phyloP scores from a whole-genome alignment of 2,888 invertebrate genomes.

The Hololepta plana region DNA sequence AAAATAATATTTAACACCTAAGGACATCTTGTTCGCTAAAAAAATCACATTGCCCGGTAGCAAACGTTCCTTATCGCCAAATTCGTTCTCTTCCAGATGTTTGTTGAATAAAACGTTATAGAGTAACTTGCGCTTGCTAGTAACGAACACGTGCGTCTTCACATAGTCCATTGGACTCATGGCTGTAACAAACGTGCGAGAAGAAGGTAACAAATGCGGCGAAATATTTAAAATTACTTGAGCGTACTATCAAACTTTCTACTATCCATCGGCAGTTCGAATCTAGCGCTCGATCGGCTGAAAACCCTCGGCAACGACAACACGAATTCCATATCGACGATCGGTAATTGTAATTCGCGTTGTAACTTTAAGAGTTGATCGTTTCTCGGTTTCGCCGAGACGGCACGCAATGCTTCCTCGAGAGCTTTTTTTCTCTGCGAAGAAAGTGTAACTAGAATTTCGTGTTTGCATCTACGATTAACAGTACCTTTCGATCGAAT shows the following conservation, averaged over 20 bases:
- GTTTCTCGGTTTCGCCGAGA: constrained; percentile 19
- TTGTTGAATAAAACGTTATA: constrained; percentile 29
- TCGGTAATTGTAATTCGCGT: constrained; percentile 30
- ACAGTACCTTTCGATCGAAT: constrained; percentile 41
- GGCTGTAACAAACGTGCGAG: constrained; percentile 26
- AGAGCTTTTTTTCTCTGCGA: constrained; percentile 42
- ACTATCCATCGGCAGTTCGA: constrained; percentile 55
- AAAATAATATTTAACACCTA: constrained; percentile 13
- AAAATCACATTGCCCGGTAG: constrained; percentile 3
- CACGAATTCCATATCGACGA: constrained; percentile 37
- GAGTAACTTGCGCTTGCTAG: constrained; percentile 36
- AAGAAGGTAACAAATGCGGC: background rate
- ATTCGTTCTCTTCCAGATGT: constrained; percentile 3
- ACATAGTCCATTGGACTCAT: constrained; percentile 55
- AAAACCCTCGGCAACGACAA: constrained; percentile 56
- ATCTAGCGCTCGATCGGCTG: constrained; percentile 52
- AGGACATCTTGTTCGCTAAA: no score
- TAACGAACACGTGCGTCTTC: constrained; percentile 43
- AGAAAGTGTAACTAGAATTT: constrained; percentile 2
- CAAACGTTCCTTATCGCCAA: background rate
- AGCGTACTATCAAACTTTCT: constrained; percentile 30
- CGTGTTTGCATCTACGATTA: background rate
- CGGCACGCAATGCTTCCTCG: constrained; percentile 43
- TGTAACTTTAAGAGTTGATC: constrained; percentile 32
- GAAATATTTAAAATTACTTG: constrained; percentile 1